A percentile compares a stretch with the other conserved stretches of the same genome.
phyloP scores from a whole-genome alignment of 2,888 invertebrate genomes.

The Thelaira solivaga region DNA sequence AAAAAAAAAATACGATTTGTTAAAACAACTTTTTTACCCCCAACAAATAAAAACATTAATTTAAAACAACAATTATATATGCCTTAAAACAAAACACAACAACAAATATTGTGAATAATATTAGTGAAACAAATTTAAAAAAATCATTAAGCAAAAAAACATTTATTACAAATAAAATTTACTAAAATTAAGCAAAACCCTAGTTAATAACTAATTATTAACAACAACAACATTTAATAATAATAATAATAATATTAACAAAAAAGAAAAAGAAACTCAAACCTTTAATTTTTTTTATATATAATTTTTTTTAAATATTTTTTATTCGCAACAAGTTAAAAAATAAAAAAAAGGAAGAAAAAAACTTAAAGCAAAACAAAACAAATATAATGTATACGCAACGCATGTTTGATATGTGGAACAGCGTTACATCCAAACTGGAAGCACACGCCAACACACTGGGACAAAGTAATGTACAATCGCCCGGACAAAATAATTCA shows the following conservation, averaged over 20 bases:
- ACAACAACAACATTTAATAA: conserved; percentile 11
- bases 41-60: conserved; percentile 25
- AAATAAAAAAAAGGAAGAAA: background rate
- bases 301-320: too few relatives aligned
- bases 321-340: too few relatives aligned
- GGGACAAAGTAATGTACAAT: conserved; percentile 78
- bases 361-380: conserved; percentile 1
- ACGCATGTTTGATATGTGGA: conserved; percentile 79
- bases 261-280: background rate
- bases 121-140: conserved; percentile 3
- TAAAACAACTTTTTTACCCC: conserved; percentile 35
- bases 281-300: conserved; percentile 9
- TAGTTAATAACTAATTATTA: conserved; percentile 6
- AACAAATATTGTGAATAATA: conserved; percentile 52
- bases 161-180: conserved; percentile 1
- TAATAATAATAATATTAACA: background rate
- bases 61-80: conserved; percentile 35
- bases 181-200: conserved; percentile 4
- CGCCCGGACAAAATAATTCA: conserved; percentile 77
- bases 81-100: conserved; percentile 57
- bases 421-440: conserved; percentile 78
- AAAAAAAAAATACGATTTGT: conserved; percentile 53
- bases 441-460: conserved; percentile 77
- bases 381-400: conserved; percentile 77
- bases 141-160: background rate